Evolutionary conservation across 2,888 invertebrate species (phyloP).

Genomic region (Amphimallon solstitiale): DNA sequence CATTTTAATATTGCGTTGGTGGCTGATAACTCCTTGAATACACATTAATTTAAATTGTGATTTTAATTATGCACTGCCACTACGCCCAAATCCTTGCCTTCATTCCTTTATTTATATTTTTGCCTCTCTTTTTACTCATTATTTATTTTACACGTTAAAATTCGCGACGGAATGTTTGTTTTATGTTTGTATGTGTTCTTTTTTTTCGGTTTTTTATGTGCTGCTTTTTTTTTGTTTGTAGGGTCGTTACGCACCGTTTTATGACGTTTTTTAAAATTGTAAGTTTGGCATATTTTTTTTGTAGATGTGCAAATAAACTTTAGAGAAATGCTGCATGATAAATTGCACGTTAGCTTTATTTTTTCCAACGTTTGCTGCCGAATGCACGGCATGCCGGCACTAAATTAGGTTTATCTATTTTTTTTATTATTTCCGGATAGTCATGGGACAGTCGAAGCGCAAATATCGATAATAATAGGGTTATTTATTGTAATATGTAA

Average conservation of each 20-base stretch:
- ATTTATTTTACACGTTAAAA: not conserved
- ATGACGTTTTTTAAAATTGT: conserved; percentile 49
- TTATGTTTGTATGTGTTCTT: conserved; percentile 4
- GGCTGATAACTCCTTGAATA: conserved; percentile 18
- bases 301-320: too few relatives aligned
- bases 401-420: too few relatives aligned
- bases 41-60: conserved; percentile 24
- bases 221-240: conserved; percentile 48
- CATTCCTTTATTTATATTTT: not conserved
- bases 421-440: too few relatives aligned
- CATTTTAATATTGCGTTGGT: conserved; percentile 34
- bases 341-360: not conserved
- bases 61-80: conserved; percentile 20
- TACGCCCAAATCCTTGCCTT: not conserved
- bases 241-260: conserved; percentile 52
- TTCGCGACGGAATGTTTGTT: not conserved
- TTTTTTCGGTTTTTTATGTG: conserved; percentile 30
- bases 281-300: conserved; percentile 10
- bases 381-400: too few relatives aligned
- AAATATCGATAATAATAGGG: too few relatives aligned
- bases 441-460: too few relatives aligned
- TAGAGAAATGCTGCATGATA: too few relatives aligned
- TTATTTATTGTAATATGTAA: too few relatives aligned
- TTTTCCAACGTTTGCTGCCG: not conserved
- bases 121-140: not conserved